Percentiles rank a stretch among this genome's conserved stretches.
These are phyloP conservation scores for Trypoxylon attenuatum DNA, from an alignment of 2,888 invertebrate species.

Conservation along the genomic window DNA sequence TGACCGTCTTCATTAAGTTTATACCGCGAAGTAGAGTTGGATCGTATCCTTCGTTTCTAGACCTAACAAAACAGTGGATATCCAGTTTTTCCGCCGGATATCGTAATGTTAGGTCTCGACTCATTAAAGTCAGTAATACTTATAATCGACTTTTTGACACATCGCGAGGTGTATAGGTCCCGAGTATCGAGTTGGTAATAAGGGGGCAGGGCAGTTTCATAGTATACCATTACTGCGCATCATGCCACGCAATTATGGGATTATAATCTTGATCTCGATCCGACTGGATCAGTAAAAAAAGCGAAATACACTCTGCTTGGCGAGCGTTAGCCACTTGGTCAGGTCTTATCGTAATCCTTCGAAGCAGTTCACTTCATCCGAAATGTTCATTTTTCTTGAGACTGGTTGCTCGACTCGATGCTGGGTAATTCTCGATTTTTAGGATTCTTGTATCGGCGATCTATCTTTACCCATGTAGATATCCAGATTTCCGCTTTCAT, in stretches of 20 bases:
- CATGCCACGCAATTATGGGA: slow-evolving; percentile 45
- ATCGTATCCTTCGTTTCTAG: neutral
- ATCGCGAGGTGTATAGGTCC: neutral
- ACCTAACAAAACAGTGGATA: neutral
- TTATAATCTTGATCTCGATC: slow-evolving; percentile 21
- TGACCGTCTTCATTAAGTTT: too few relatives aligned
- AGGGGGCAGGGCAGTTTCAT: slow-evolving; percentile 24
- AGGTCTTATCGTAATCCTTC: too few relatives aligned
- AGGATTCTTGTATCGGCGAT: too few relatives aligned
- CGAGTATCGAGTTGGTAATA: slow-evolving; percentile 24
- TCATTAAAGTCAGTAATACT: slow-evolving; percentile 10
- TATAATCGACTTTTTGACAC: neutral
- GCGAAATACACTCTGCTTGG: slow-evolving; percentile 32
- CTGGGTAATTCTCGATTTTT: too few relatives aligned
- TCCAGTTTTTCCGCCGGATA: too few relatives aligned
- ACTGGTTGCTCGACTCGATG: too few relatives aligned
- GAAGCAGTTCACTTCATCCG: too few relatives aligned
- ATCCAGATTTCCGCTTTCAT: too few relatives aligned
- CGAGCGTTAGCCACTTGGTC: neutral
- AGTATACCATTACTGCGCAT: slow-evolving; percentile 37
- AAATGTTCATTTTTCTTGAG: too few relatives aligned
- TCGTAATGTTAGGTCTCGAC: too few relatives aligned
- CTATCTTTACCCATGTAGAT: too few relatives aligned
- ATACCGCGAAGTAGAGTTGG: too few relatives aligned
- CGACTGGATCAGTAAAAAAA: slow-evolving; percentile 38